Base-by-base conservation (phyloP, 2,888 invertebrate genomes). In the Gymnocheta viridis region DNA sequence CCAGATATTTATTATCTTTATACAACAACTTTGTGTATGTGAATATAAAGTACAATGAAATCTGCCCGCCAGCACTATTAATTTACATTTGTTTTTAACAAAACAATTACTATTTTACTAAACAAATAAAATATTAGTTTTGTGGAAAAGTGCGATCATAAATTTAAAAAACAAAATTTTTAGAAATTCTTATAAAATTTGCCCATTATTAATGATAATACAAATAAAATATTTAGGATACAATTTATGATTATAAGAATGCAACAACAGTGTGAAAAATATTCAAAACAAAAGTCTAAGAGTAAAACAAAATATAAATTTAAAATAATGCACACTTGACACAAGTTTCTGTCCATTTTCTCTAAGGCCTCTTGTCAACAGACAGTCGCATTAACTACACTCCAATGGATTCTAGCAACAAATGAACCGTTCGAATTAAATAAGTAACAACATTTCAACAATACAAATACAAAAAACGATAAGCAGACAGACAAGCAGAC, bases 301-400 rank as follows among this genome's bases (percentile, higher is more conserved):
- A n/a, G n/a, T 3, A 47, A 19, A 32, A 12, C 24, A 14, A 56
- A 47, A 49, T 27, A 14, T 38, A 35, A 22, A 69, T 41, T 12
- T 19, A 22, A 70, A 56, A 58, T 27, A 56, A 56, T 35, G 62
- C 35, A 44, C 54, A 70, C 44, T 62, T 62, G 41, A 78, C 29
- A 32, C 69, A 62, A 41, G 17, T 44, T 19, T 14, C 58, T 38
- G 35, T 64, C 22, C 17, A 47, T 47, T 49, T 51, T 44, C 79
- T 80, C 83, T 58, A 41, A 51, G 76, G 83, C 35, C 66, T 66
- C 60, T 80, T 80, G 72, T 83, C 83, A 83, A 54, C 76, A 72
- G 51, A 54, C 32, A 70, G 41, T 44, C 44, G 22, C 64, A 83
- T 80, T 80, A 80, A 80, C 76, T 72, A 72, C 76, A 76, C 76